Percentiles rank a stretch among this genome's conserved stretches.
phyloP scores from a whole-genome alignment of 2,113 vertebrate genomes.

The Onychorhynchus coronatus region DNA sequence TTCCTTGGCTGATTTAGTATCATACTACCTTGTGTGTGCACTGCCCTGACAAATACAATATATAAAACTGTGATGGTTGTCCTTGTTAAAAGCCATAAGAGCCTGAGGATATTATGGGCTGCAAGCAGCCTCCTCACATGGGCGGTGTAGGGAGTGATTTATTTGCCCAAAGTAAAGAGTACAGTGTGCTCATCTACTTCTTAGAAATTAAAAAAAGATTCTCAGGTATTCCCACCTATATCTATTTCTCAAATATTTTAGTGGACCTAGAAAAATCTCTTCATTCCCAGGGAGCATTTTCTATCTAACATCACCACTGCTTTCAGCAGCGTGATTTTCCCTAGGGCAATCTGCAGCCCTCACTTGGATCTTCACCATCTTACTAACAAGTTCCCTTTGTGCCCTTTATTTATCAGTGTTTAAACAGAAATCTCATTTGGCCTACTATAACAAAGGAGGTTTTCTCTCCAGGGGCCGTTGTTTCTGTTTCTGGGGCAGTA shows the following conservation, averaged over 20 bases:
- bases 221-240: not conserved
- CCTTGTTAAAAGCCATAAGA: not conserved
- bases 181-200: not conserved
- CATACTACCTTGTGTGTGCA: not conserved
- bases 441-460: not conserved
- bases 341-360: not conserved
- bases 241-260: not conserved
- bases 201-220: not conserved
- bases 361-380: not conserved
- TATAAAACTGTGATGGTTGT: not conserved
- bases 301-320: not conserved
- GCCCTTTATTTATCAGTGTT: not conserved
- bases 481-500: not conserved
- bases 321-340: not conserved
- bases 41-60: not conserved
- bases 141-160: not conserved
- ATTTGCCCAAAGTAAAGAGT: not conserved
- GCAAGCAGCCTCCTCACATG: not conserved
- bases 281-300: not conserved
- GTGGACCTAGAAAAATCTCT: not conserved
- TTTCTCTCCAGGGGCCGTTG: not conserved
- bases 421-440: not conserved
- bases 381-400: not conserved
- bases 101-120: accelerated
- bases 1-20: not conserved